Base-by-base conservation (phyloP, 1,140 invertebrate species). In the Ctenoplectra terminalis region DNA sequence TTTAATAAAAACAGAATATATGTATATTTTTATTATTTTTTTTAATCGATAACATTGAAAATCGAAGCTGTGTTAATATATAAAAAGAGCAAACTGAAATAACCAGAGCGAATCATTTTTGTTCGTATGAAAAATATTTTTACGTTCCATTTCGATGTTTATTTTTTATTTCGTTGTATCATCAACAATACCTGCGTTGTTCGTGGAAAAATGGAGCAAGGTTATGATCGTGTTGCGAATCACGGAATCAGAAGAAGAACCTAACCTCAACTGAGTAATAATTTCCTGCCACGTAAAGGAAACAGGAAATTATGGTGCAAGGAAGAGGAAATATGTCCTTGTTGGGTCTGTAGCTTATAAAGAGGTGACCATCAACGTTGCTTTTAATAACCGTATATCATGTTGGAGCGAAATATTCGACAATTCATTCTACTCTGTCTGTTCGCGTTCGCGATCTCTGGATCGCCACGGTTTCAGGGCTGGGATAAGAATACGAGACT, bases 331-430 rank as follows among this genome's bases (percentile, higher is more conserved):
- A 58, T 23, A 37, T 50, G 74, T 69, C 73, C 81, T 83, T 52
- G 67, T 46, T 23, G 34, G 29, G 17, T 77, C 20, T 29, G 67
- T 34, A 85, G 60, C 37, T 82, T 82, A 87, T 87, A 87, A 83
- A 87, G 60, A 54, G 58, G 5, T 13, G 8, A 2, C 1, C 7
- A n/a, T 20, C 31, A 9, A 43, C 26, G 5, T 0, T 9, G 40
- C 13, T 9, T 26, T 37, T 61, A 43, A 67, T 78, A 64, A 29
- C 23, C 43, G 15, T 56, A 52, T 84, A 87, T 58, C 58, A 87
- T 87, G 85, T 50, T 54, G 67, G 48, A 56, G 26, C 54, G 29
- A 69, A 70, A 54, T 37, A 31, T 54, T 54, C 23, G 17, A 13
- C 8, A 23, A 2, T 52, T 40, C 52, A 29, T 72, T 20, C 26